phyloP scores from a whole-genome alignment of 2,888 invertebrate genomes.

The Dendrolimus pini region DNA sequence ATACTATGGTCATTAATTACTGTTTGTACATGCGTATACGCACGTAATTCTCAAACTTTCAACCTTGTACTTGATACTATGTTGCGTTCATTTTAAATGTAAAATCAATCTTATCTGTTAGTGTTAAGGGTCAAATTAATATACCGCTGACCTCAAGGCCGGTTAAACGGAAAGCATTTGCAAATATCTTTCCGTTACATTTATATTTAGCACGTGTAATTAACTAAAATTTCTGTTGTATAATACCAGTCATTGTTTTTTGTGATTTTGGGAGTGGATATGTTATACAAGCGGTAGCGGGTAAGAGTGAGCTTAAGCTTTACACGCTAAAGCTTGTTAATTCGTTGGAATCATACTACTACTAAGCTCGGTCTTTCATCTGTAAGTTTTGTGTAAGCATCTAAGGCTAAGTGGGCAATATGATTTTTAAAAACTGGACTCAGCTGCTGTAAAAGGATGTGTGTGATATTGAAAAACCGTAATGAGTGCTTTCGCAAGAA shows the following conservation, averaged over 20 bases:
- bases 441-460: no score
- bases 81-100: not conserved
- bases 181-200: not conserved
- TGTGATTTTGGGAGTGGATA: not conserved
- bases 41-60: not conserved
- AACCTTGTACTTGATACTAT: not conserved
- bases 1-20: not conserved
- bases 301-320: not conserved
- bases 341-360: no score
- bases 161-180: not conserved
- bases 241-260: not conserved
- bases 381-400: no score
- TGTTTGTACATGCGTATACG: not conserved
- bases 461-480: no score
- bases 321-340: no score
- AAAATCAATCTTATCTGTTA: not conserved
- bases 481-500: no score
- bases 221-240: not conserved
- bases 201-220: not conserved
- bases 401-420: no score
- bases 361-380: no score
- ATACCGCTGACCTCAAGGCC: not conserved
- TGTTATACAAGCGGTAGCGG: not conserved
- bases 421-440: no score
- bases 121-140: not conserved